Base-by-base conservation (phyloP, 2,888 invertebrate genomes). In the Tenthredo amoena region DNA sequence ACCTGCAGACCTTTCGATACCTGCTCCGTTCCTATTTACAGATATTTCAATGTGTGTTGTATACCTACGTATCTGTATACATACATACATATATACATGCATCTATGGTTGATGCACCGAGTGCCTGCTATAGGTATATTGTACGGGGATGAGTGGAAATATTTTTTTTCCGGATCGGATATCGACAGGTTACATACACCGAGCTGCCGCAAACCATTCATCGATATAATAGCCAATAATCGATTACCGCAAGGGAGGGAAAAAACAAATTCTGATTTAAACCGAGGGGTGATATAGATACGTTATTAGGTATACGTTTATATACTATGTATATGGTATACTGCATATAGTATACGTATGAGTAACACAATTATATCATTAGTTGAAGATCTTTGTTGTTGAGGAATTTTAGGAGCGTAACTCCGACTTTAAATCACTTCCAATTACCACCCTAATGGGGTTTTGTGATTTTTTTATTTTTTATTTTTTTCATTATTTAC, bases 161-260 rank as follows among this genome's bases (percentile, higher is more conserved):
- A 62, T 26, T 68, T 34, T 18, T 34, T 34, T 26, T 26, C 26
- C 68, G 81, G 40, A 81, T 81, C 62, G 81, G 18, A 62, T 81
- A 65, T 81, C 81, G 65, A 47, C 81, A 81, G 81, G 81, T 81
- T 34, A 34, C 12, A 77, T 47, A n/a, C 26, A 10, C 77, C 34
- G 31, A 26, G 34, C 68, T 26, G 68, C 68, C 34, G 31, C 26
- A 68, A 34, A 18, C 31, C 77, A 77, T 77, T 55, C 77, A 77
- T 77, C 47, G 77, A 77, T 77, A 55, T 77, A 77, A 77, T 77
- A 21, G 77, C 50, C 77, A 77, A 77, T 77, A 77, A 77, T 55
- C 74, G 74, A 74, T 74, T 74, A 72, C 37, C 71, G 6, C n/a
- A 55, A 55, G 55, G 31, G 40, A 31, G 71, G 9, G n/a, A 9